These are phyloP conservation scores for Tinea trinotella DNA, from an alignment of 2,888 invertebrate species.

Conservation along the genomic window DNA sequence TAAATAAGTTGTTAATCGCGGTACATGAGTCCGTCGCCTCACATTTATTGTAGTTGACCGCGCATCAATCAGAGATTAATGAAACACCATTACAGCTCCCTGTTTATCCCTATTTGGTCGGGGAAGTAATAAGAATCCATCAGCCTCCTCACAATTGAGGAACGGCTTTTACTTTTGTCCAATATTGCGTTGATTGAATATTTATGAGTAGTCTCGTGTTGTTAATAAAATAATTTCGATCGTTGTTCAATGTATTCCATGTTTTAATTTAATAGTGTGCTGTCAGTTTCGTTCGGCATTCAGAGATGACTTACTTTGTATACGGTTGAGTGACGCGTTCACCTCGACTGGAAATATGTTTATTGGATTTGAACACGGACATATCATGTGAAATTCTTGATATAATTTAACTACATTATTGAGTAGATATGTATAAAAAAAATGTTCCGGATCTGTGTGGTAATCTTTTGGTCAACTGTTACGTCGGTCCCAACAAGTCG, in stretches of 20 bases:
- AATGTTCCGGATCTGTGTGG: too few species aligned
- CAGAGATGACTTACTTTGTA: conserved; percentile 42
- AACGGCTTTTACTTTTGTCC: conserved; percentile 66
- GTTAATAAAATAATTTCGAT: conserved; percentile 44
- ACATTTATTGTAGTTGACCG: conserved; percentile 3
- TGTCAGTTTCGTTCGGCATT: conserved; percentile 29
- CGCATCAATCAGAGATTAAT: conserved; percentile 12
- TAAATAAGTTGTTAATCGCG: neutral
- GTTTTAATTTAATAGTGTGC: conserved; percentile 39
- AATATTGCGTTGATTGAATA: conserved; percentile 53
- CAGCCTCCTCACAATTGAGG: conserved; percentile 27
- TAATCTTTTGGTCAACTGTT: too few species aligned
- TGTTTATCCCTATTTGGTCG: conserved; percentile 10
- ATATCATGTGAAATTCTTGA: neutral
- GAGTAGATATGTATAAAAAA: too few species aligned
- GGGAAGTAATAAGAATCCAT: conserved; percentile 13
- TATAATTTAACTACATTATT: too few species aligned
- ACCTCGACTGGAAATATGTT: conserved; percentile 17
- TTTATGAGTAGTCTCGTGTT: conserved; percentile 35
- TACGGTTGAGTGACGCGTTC: conserved; percentile 15
- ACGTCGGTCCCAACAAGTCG: too few species aligned
- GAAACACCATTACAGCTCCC: conserved; percentile 12
- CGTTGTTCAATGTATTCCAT: conserved; percentile 33
- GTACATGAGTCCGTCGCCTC: neutral
- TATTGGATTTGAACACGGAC: conserved; percentile 13